Evolutionary conservation across 2,888 invertebrate species (phyloP).

Genomic region (Synergus japonicus): DNA sequence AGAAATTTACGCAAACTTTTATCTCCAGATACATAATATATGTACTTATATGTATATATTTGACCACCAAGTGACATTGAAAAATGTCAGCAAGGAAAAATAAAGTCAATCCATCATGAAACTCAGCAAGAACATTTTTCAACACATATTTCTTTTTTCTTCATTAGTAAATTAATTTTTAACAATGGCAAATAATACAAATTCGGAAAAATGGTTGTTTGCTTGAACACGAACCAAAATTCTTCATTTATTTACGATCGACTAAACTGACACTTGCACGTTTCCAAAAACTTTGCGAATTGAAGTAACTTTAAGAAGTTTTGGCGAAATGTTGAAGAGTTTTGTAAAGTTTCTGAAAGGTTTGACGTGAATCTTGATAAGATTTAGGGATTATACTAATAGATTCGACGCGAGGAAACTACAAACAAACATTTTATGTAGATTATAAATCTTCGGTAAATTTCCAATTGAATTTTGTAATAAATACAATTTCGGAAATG

Average conservation of each 20-base stretch:
- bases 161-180: neutral
- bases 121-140: neutral
- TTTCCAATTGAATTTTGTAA: neutral
- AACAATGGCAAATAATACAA: neutral
- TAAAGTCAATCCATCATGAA: neutral
- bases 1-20: neutral
- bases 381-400: neutral
- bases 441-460: neutral
- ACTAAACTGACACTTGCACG: neutral
- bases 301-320: neutral
- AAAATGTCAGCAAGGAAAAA: neutral
- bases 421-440: neutral
- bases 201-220: neutral
- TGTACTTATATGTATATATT: neutral
- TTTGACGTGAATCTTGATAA: neutral
- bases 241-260: neutral
- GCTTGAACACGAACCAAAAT: neutral
- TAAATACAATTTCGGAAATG: neutral
- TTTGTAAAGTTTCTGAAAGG: neutral
- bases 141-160: neutral
- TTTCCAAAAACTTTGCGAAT: neutral
- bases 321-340: neutral
- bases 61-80: neutral
- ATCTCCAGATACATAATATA: neutral
- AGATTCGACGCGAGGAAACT: neutral